Percentiles rank a stretch among this genome's conserved stretches.
phyloP scores from a whole-genome alignment of 2,888 invertebrate species.

The Eremobia ochroleuca region DNA sequence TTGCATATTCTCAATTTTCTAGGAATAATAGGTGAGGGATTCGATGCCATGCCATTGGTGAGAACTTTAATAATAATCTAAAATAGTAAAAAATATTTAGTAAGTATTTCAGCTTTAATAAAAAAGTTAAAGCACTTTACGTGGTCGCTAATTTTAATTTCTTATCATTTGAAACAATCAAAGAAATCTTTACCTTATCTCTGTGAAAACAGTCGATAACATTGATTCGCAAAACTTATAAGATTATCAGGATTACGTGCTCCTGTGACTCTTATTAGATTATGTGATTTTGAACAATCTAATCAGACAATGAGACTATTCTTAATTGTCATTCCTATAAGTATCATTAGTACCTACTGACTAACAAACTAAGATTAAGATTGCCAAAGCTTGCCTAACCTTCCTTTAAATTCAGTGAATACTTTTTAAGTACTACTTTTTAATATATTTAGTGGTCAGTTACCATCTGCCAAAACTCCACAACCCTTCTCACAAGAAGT shows the following conservation, averaged over 20 bases:
- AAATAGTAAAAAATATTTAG: not conserved
- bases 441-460: slow-evolving; percentile 32
- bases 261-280: slow-evolving; percentile 5
- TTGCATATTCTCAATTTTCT: not conserved
- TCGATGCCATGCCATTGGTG: not conserved
- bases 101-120: not conserved
- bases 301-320: slow-evolving; percentile 1
- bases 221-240: slow-evolving; percentile 10
- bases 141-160: not conserved
- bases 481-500: slow-evolving; percentile 55
- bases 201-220: slow-evolving; percentile 15
- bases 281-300: not conserved
- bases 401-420: not conserved
- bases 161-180: slow-evolving; percentile 2
- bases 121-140: not conserved
- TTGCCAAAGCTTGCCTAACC: not conserved
- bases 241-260: slow-evolving; percentile 11
- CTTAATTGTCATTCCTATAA: not conserved
- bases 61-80: not conserved
- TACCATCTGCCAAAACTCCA: slow-evolving; percentile 37
- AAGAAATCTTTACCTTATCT: not conserved
- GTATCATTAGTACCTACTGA: not conserved
- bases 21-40: not conserved
- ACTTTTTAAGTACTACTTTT: not conserved
- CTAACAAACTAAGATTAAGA: not conserved